These are phyloP conservation scores for Cosmia trapezina DNA, from an alignment of 2,888 invertebrate genomes.

Conservation along the genomic window DNA sequence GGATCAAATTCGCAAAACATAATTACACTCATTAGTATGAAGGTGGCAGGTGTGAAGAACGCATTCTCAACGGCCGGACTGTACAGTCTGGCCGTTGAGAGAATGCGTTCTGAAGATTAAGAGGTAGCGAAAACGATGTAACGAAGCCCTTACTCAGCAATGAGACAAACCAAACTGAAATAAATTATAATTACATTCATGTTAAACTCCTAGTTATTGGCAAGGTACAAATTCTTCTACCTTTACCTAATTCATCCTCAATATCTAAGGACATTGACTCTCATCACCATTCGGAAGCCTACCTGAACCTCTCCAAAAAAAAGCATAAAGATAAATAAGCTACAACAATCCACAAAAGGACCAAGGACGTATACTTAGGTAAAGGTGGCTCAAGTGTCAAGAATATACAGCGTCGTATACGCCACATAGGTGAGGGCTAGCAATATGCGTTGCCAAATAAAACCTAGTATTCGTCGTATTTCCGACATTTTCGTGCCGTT, in stretches of 20 bases:
- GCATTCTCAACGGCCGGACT: no score
- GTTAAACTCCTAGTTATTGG: neutral
- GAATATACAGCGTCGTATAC: constrained; percentile 55
- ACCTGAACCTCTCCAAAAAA: constrained; percentile 20
- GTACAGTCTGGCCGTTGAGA: no score
- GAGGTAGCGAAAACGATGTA: no score
- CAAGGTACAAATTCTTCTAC: neutral
- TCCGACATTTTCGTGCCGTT: constrained; percentile 44
- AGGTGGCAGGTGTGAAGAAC: no score
- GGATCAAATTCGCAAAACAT: no score
- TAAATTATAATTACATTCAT: no score
- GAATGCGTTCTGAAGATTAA: no score
- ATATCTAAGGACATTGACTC: neutral
- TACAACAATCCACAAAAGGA: constrained; percentile 49
- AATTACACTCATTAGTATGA: no score
- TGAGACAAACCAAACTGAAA: no score
- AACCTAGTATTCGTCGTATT: constrained; percentile 69
- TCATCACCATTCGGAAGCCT: constrained; percentile 19
- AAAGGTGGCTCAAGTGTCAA: constrained; percentile 55
- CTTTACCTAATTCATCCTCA: neutral
- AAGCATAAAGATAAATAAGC: constrained; percentile 46
- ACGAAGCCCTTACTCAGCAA: no score
- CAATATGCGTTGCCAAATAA: constrained; percentile 73
- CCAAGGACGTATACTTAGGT: constrained; percentile 43
- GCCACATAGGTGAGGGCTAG: constrained; percentile 57